Evolutionary conservation across 2,888 invertebrate species (phyloP), one percentile per base, ranked within the genome.

Genomic region (Microctonus aethiopoides): DNA sequence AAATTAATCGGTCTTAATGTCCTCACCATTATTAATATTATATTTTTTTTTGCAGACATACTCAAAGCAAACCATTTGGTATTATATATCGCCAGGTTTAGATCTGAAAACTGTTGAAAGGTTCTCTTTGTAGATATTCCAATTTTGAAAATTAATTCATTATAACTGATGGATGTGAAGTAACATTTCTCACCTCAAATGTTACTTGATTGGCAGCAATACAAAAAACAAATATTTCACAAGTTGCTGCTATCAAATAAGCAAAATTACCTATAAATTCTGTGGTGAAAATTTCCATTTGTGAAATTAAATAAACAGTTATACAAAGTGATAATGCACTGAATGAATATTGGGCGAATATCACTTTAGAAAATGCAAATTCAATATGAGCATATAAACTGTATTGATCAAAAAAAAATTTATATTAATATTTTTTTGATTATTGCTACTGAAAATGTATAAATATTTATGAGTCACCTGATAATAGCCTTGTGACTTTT

Each of bases 251-350:
- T 11, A 22, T 2, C 22, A 54, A 24, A 22, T 20, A 24, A 20
- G 20, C 20, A 9, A 11, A 5, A 57, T 34, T 11, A 29, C 29
- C 16, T 24, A 26, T 7, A 5, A 46, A 26, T 9, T 41, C 34
- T 7, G 41, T 11, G 20, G 32, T 26, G 3, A 26, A 39, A 41
- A 20, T 26, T 13, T 24, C 54, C 32, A 77, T 74, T 63, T 75
- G 74, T 1, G 79, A 75, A 60, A 77, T 63, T 52, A 74, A 71
- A 39, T 74, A 79, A 29, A 77, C 76, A 62, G 75, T 79, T 56
- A 75, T 75, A 67, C 79, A 79, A n/a, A 79, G 64, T 1, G 74
- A 75, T 22, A 79, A 52, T 6, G 77, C 71, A 52, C 78, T 78
- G 46, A 74, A 68, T 6, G 69, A 62, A 34, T 75, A 78, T 36